Conservation (phyloP, 2,113 vertebrate genomes). For the Varanus komodoensis region DNA sequence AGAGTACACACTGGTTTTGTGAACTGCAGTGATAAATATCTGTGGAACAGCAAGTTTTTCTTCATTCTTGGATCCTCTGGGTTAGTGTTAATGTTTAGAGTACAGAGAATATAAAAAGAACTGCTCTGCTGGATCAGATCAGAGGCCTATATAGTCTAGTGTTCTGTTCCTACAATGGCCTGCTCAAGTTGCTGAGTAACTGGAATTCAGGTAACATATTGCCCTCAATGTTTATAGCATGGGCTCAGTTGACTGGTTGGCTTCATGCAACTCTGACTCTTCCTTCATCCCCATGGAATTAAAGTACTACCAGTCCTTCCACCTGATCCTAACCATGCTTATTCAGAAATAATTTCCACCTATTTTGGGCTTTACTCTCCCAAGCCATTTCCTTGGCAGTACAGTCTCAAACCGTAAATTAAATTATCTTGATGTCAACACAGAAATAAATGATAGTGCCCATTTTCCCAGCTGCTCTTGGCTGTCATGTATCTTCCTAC, state of each 20-base stretch:
- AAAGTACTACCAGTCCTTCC: neutral
- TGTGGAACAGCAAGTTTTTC: neutral
- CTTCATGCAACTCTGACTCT: neutral
- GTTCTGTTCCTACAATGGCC: neutral
- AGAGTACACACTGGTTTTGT: constrained; percentile 45
- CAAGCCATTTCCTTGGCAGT: neutral
- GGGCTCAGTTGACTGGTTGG: neutral
- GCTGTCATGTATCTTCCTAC: neutral
- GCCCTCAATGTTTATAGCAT: too few species aligned
- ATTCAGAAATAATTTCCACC: neutral
- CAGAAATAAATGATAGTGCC: neutral
- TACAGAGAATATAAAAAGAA: neutral
- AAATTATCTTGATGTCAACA: neutral
- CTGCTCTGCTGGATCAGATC: neutral
- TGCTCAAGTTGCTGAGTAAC: too few species aligned
- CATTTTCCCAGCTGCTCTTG: neutral
- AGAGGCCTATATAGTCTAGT: neutral
- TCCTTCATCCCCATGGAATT: neutral
- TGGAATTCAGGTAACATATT: too few species aligned
- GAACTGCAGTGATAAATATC: neutral
- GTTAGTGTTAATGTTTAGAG: neutral
- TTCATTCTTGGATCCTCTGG: neutral
- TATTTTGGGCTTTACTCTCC: neutral
- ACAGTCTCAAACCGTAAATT: neutral
- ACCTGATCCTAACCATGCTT: neutral